A percentile compares a stretch with the other conserved stretches of the same genome.
These are phyloP conservation scores for Chalcis sispes DNA, from an alignment of 2,888 invertebrate species.

Conservation along the genomic window DNA sequence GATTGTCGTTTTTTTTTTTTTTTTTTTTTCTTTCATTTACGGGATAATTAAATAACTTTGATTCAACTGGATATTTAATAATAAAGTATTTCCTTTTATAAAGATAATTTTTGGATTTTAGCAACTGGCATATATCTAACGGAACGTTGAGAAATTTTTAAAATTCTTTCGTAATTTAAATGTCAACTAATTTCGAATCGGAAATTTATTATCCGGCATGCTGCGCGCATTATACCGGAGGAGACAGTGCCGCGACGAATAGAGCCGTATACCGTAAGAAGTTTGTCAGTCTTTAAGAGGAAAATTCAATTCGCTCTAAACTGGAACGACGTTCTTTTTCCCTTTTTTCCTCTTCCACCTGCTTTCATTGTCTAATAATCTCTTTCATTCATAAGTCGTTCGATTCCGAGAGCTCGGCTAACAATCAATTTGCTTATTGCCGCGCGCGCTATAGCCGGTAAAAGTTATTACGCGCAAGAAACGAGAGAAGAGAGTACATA, in stretches of 20 bases:
- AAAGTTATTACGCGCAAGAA: slow-evolving; percentile 24
- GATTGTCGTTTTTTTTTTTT: too few species aligned
- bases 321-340: slow-evolving; percentile 3
- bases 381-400: slow-evolving; percentile 4
- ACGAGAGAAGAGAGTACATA: slow-evolving; percentile 1
- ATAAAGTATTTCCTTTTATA: too few species aligned
- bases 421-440: slow-evolving; percentile 44
- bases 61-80: too few species aligned
- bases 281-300: slow-evolving; percentile 4
- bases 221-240: background rate
- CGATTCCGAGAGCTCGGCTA: background rate
- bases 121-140: too few species aligned
- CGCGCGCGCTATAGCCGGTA: slow-evolving; percentile 15
- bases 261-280: slow-evolving; percentile 1
- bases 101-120: too few species aligned
- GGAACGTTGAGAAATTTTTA: too few species aligned
- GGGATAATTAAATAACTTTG: background rate
- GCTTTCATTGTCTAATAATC: slow-evolving; percentile 22
- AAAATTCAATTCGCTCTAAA: slow-evolving; percentile 15
- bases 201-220: too few species aligned
- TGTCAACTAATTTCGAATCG: too few species aligned
- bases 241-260: slow-evolving; percentile 8
- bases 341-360: background rate
- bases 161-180: too few species aligned
- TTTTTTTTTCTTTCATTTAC: too few species aligned